Evolutionary conservation across 2,113 vertebrate species (phyloP), one percentile per base, ranked within the genome.

Genomic region (Gavialis gangeticus): DNA sequence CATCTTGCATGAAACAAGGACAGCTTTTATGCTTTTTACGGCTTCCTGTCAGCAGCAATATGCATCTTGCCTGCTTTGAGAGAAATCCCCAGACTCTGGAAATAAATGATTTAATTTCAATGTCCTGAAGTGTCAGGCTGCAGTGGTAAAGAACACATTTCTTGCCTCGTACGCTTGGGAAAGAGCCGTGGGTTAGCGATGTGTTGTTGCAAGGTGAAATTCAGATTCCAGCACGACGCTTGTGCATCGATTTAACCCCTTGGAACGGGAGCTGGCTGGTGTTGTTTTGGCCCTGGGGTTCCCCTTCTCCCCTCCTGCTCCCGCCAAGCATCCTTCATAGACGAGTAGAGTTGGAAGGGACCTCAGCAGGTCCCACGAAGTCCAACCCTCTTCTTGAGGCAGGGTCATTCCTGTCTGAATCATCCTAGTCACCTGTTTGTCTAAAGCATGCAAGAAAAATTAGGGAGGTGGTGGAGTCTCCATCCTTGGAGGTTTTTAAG

Each of bases 1-100:
- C 91, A 85, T 94, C 82, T 84, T 90, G 83, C 59, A 83, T 82
- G 4, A 0, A 83, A 67, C 67, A 91, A 80, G 89, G 93, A 89
- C 0, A 4, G 82, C 77, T 27, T 79, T 77, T 80, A 89, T 88
- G 93, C 83, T 81, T 46, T 5, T 34, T 80, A 18, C 5, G 11
- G 80, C 19, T 57, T 60, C 66, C 66, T 57, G 28, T 73, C 30
- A 87, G 63, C 37, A 22, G 27, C 27, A 62, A 30, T 1, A 2
- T 0, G 73, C 22, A 16, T 17, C 28, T 63, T 15, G 22, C 63
- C 27, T n/a, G 81, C 27, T 56, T 71, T 46, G 82, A 84, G 55
- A 54, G 19, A 73, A 28, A 46, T 46, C 34, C 66, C 28, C 27
- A 85, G 79, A 55, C 59, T 80, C 55, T 2, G 46, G 54, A 84